Evolutionary conservation across 2,797 vertebrate genomes (phyloP), one percentile per base, ranked within the genome.

Genomic region (Tachyglossus aculeatus): DNA sequence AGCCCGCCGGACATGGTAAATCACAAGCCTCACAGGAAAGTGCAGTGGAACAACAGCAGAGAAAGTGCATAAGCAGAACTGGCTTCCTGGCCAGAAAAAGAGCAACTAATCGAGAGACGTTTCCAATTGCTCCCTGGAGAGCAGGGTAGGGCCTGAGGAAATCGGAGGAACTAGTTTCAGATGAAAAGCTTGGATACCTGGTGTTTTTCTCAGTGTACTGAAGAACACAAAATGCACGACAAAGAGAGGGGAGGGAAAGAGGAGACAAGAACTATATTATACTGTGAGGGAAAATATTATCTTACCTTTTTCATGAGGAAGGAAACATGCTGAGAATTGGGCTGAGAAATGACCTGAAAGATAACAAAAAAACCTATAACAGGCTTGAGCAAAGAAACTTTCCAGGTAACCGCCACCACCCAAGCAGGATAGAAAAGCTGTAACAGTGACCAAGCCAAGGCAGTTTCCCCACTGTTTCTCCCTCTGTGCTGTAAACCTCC

Each of bases 1-100:
- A 65, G 68, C 55, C 68, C 78, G 73, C 76, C 69, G 81, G 74
- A 74, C 61, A 64, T 80, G 66, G 57, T 86, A 80, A 86, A 81
- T 84, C 75, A 75, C 14, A 19, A 77, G 59, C 37, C 61, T 44
- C 66, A 61, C 36, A 65, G 47, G 29, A 67, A 68, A 71, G 71
- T 18, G 15, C 65, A 63, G 27, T 53, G 18, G 76, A 66, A 58
- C 39, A 63, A 64, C 69, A 74, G 47, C 77, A 70, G 78, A 80
- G 84, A 59, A 56, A 73, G 56, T 21, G 7, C 14, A 57, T 31
- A 25, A 36, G 41, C 39, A 75, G 53, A 15, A 76, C 61, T 57
- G 44, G 52, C 71, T 78, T 59, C 72, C 71, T 51, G 41, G 58
- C 47, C 52, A 14, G 59, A 57, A 54, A 64, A 64, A 78, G 67